These are phyloP conservation scores for Prietella phreatophila DNA, from an alignment of 2,113 vertebrate species.

Conservation along the genomic window DNA sequence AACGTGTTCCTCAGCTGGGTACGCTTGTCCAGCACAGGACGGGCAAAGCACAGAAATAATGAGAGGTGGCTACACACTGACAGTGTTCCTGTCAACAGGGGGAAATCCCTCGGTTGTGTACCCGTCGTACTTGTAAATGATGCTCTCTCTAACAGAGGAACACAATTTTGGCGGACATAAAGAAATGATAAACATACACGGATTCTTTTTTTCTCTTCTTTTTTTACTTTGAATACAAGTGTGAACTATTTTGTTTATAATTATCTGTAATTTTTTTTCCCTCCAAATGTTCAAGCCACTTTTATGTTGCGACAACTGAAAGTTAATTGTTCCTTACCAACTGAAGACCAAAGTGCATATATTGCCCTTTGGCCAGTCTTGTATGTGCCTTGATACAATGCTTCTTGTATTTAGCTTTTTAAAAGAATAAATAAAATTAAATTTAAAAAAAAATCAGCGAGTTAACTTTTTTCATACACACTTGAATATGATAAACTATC, in stretches of 20 bases:
- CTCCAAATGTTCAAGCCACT: constrained; percentile 73
- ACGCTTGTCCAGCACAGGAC: constrained; percentile 68
- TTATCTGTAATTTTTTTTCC: constrained; percentile 66
- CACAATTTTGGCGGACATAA: constrained; percentile 64
- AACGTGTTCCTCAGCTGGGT: constrained; percentile 57
- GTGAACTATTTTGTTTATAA: constrained; percentile 78
- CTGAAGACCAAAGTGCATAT: constrained; percentile 99
- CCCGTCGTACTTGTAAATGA: constrained; percentile 68
- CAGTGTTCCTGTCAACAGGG: constrained; percentile 67
- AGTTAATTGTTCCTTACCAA: constrained; percentile 85
- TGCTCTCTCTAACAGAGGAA: constrained; percentile 73
- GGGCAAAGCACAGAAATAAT: constrained; percentile 73
- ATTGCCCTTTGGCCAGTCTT: constrained; percentile 98
- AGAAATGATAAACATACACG: constrained; percentile 52
- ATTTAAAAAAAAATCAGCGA: constrained; percentile 70
- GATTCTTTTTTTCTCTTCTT: constrained; percentile 70
- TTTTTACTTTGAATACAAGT: constrained; percentile 73
- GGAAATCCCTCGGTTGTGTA: constrained; percentile 70
- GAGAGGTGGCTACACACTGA: constrained; percentile 57
- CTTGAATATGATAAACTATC: constrained; percentile 93
- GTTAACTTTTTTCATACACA: constrained; percentile 92
- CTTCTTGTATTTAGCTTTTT: constrained; percentile 99
- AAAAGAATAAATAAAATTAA: constrained; percentile 57
- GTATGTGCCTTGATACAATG: constrained; percentile 99
- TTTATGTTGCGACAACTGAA: constrained; percentile 88